These are phyloP conservation scores for Diabrotica balteata DNA, from an alignment of 2,888 invertebrate species.

Conservation along the genomic window DNA sequence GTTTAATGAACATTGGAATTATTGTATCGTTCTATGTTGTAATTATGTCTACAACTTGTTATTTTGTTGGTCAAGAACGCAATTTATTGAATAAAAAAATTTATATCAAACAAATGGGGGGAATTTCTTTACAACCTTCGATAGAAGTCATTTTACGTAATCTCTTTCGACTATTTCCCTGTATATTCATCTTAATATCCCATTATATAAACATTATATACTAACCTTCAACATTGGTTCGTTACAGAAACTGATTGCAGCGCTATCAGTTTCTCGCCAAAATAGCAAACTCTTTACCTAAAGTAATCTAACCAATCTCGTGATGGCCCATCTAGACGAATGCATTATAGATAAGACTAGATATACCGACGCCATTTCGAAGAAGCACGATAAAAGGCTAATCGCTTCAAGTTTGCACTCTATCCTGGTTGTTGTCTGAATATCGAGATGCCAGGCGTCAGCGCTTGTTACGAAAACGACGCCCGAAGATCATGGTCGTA, in stretches of 20 bases:
- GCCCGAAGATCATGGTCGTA: too few relatives aligned
- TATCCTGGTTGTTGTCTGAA: conserved; percentile 57
- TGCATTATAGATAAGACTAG: conserved; percentile 61
- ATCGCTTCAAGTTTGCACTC: conserved; percentile 68
- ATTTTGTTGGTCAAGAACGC: too few relatives aligned
- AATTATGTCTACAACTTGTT: too few relatives aligned
- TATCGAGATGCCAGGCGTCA: conserved; percentile 38
- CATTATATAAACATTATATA: conserved; percentile 4
- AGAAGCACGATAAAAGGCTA: conserved; percentile 64
- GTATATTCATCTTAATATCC: too few relatives aligned
- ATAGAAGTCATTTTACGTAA: too few relatives aligned
- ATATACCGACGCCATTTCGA: conserved; percentile 64
- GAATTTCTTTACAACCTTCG: too few relatives aligned
- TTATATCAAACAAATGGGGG: too few relatives aligned
- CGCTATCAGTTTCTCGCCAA: conserved; percentile 32
- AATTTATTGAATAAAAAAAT: too few relatives aligned
- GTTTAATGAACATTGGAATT: too few relatives aligned
- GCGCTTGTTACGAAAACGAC: conserved; percentile 27
- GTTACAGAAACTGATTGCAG: conserved; percentile 15
- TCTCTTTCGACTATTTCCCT: too few relatives aligned
- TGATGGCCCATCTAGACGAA: conserved; percentile 54
- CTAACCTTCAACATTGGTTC: conserved; percentile 20
- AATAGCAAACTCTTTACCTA: conserved; percentile 49
- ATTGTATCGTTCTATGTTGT: too few relatives aligned
- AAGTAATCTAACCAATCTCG: conserved; percentile 50